Conservation (phyloP, 1,140 invertebrate genomes). For the Conus ventricosus region DNA sequence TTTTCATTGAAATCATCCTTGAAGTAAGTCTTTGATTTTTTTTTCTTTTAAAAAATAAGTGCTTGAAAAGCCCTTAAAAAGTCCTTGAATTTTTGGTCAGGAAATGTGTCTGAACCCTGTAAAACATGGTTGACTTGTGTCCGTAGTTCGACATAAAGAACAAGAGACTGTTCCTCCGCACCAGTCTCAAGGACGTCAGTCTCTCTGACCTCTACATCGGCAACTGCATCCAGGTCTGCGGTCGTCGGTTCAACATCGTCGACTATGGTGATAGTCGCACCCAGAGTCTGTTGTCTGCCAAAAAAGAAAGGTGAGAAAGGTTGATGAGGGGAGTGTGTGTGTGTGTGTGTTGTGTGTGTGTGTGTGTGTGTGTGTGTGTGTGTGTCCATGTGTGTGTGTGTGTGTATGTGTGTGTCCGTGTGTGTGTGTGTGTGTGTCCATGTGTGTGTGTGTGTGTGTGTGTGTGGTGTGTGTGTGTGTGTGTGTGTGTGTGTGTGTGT, state of each 20-base stretch:
- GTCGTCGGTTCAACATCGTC: conserved; percentile 84
- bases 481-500: background rate
- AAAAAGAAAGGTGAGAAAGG: conserved; percentile 66
- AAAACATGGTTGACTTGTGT: too few species aligned
- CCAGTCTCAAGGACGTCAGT: conserved; percentile 81
- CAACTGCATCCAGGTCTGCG: conserved; percentile 85
- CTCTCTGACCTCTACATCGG: conserved; percentile 86
- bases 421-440: too few species aligned
- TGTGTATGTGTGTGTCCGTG: too few species aligned
- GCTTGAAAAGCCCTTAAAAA: too few species aligned
- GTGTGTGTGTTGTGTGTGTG: background rate
- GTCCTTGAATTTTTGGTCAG: too few species aligned
- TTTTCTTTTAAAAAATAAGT: too few species aligned
- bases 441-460: conserved; percentile 2
- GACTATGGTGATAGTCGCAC: conserved; percentile 84
- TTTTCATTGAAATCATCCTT: too few species aligned
- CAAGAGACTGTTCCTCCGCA: conserved; percentile 84
- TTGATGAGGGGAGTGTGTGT: background rate
- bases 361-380: background rate
- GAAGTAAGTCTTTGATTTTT: too few species aligned
- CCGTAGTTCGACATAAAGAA: conserved; percentile 85
- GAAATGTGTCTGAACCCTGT: too few species aligned
- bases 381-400: background rate
- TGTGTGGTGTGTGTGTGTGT: background rate
- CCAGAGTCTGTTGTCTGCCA: conserved; percentile 69